A percentile compares a stretch with the other conserved stretches of the same genome.
These are phyloP conservation scores for Vespertilio murinus DNA, from an alignment of 2,797 vertebrate genomes.

Conservation along the genomic window DNA sequence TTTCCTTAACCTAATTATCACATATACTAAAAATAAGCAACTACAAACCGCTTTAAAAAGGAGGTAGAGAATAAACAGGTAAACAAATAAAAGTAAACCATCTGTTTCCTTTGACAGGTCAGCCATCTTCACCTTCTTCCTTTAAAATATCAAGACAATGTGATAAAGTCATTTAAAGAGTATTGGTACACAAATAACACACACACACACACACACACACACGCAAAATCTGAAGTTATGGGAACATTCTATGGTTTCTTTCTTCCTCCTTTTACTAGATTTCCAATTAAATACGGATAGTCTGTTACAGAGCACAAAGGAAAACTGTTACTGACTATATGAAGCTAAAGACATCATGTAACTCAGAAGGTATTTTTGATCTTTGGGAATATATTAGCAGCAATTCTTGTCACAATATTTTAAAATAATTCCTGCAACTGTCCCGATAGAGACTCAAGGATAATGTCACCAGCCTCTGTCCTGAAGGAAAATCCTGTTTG, in stretches of 20 bases:
- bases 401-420: slow-evolving; percentile 51
- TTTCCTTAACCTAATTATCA: background rate
- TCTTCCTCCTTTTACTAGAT: slow-evolving; percentile 7
- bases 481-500: slow-evolving; percentile 42
- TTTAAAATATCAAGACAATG: slow-evolving; percentile 33
- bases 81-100: background rate
- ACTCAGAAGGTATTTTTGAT: slow-evolving; percentile 35
- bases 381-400: background rate
- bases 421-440: slow-evolving; percentile 66
- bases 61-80: background rate
- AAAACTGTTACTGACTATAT: slow-evolving; percentile 33
- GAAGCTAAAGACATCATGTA: slow-evolving; percentile 43
- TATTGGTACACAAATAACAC: background rate
- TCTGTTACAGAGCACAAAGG: slow-evolving; percentile 26
- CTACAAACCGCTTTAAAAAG: background rate
- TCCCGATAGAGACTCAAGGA: background rate
- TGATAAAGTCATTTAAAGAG: slow-evolving; percentile 15
- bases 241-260: slow-evolving; percentile 11
- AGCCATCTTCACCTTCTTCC: background rate
- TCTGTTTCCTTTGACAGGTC: background rate
- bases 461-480: slow-evolving; percentile 39
- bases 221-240: background rate
- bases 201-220: background rate
- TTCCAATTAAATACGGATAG: slow-evolving; percentile 34
- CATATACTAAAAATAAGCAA: background rate